Evolutionary conservation across 2,797 vertebrate species (phyloP).

Genomic region (Oophaga sylvatica): DNA sequence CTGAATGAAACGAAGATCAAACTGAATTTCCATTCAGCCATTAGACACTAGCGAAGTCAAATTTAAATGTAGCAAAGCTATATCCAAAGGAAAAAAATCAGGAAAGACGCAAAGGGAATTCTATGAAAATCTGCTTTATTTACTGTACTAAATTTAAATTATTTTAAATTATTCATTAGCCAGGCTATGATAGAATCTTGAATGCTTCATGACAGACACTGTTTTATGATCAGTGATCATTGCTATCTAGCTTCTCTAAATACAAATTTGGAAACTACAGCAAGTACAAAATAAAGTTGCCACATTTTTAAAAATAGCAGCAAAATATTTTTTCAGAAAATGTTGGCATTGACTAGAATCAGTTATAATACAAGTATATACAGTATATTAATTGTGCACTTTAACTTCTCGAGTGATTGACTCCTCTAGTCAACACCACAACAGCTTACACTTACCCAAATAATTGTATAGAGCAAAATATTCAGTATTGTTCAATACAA

Average conservation of each 20-base stretch:
- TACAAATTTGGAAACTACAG: neutral
- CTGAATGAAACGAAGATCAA: neutral
- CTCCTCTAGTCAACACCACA: too few relatives aligned
- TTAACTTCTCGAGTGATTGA: too few relatives aligned
- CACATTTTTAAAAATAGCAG: neutral
- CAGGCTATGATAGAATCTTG: neutral
- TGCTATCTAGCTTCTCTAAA: neutral
- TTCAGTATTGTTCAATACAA: too few relatives aligned
- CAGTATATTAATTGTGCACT: too few relatives aligned
- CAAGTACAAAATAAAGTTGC: neutral
- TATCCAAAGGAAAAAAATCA: constrained; percentile 1
- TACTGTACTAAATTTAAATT: too few relatives aligned
- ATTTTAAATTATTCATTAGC: neutral
- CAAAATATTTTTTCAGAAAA: neutral
- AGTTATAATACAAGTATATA: too few relatives aligned
- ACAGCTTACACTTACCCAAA: too few relatives aligned
- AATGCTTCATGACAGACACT: neutral
- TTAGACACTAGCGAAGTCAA: neutral
- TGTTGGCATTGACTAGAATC: too few relatives aligned
- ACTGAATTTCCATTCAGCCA: neutral
- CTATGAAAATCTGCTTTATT: neutral
- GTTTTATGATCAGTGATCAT: neutral
- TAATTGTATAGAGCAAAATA: too few relatives aligned
- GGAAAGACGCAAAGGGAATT: too few relatives aligned
- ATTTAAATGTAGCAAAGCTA: neutral